Evolutionary conservation across 1,140 invertebrate species (phyloP), one percentile per base, ranked within the genome.

Genomic region (Lucilia cuprina): DNA sequence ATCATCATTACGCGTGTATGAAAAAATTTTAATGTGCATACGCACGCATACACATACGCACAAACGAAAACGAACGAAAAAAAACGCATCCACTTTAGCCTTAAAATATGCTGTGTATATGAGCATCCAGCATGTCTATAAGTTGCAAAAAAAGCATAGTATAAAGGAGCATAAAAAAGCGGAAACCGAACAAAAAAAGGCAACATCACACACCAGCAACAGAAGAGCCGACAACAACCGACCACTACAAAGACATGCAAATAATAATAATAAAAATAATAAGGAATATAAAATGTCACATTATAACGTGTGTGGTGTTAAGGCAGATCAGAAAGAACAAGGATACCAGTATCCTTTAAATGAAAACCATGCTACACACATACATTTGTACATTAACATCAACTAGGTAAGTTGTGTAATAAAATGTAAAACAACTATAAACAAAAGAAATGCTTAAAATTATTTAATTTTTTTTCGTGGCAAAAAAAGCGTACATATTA

Each of bases 201-300:
- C 65, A 55, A 55, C 50, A 55, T 55, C 50, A 55, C 17, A 55
- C 50, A 21, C 65, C 65, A 21, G 21, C 65, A 70, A n/a, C 50
- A 55, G 12, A 55, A 14, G 50, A 55, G 50, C 50, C 50, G 41
- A 41, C 41, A 41, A 41, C 55, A 14, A 60, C 55, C 55, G 65
- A 70, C 65, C 65, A 70, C 65, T 70, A 70, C 21, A 70, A 70
- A 70, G 19, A 12, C 65, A 70, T 70, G 65, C 65, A 70, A 70
- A 70, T 70, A 21, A 70, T 70, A 70, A 70, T 2, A 21, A 70
- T 13, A 55, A n/a, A 12, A 55, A 70, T 70, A 70, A 70, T 70
- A 70, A 70, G 65, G 65, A 70, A 70, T 70, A 70, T 21, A 70
- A 70, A 70, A 70, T 70, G 65, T 70, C 65, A 70, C 65, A 70